phyloP scores from a whole-genome alignment of 2,797 vertebrate species.

The Echiichthys vipera region DNA sequence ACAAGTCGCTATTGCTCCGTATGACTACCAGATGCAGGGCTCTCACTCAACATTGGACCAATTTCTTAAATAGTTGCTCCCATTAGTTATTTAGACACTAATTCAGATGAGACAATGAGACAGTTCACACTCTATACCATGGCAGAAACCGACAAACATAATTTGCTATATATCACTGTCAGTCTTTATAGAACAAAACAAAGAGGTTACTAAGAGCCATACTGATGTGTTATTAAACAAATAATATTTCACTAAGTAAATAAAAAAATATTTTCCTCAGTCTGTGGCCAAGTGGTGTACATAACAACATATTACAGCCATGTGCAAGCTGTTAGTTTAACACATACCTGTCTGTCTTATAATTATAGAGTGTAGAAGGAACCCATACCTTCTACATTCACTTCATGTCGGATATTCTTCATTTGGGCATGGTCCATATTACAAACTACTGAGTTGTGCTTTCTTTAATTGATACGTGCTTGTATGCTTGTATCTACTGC shows the following conservation, averaged over 20 bases:
- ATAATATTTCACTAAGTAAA: neutral
- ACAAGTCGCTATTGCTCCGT: too few species aligned
- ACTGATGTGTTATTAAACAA: neutral
- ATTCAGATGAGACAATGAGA: conserved; percentile 1
- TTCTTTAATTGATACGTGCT: neutral
- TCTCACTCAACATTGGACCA: too few species aligned
- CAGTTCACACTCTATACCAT: neutral
- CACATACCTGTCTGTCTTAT: neutral
- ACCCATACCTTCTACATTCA: too few species aligned
- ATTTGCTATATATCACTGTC: neutral
- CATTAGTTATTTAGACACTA: conserved; percentile 30
- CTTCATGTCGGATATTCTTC: neutral
- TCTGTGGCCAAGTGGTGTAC: neutral
- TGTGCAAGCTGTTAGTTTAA: neutral
- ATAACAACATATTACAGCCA: neutral
- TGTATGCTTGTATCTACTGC: conserved; percentile 20
- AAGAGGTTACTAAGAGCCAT: neutral
- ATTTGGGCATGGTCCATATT: conserved; percentile 3
- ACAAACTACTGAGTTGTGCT: conserved; percentile 15
- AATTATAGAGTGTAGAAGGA: neutral
- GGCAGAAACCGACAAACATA: conserved; percentile 7
- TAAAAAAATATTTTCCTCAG: neutral
- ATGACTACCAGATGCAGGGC: too few species aligned
- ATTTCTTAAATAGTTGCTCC: too few species aligned
- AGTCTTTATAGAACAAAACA: neutral